phyloP scores from a whole-genome alignment of 2,113 vertebrate species.

The Scortum barcoo region DNA sequence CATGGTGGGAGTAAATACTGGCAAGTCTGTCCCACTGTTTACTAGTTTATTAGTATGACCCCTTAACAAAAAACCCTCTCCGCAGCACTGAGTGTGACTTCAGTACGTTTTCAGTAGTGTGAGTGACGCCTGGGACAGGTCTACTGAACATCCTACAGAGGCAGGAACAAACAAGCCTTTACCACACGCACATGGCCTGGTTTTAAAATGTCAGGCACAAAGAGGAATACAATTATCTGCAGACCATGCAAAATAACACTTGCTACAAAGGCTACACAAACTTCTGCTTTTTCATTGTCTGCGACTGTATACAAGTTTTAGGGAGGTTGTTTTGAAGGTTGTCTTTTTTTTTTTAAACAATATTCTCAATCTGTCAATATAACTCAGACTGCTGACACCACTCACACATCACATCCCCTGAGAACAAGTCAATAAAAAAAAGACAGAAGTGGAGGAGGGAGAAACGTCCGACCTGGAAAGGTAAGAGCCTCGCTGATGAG shows the following conservation, averaged over 20 bases:
- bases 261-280: background rate
- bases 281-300: background rate
- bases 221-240: background rate
- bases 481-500: conserved; percentile 11
- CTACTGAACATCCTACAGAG: background rate
- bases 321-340: background rate
- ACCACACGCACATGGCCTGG: background rate
- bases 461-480: background rate
- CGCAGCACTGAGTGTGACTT: background rate
- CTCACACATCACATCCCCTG: background rate
- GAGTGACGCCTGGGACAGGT: background rate
- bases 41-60: background rate
- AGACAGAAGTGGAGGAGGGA: background rate
- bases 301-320: background rate
- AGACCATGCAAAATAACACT: background rate
- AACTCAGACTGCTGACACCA: conserved; percentile 20
- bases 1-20: background rate
- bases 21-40: background rate
- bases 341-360: background rate
- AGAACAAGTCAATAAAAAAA: background rate
- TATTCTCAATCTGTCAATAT: background rate
- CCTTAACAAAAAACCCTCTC: background rate
- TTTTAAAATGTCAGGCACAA: background rate
- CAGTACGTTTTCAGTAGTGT: too few relatives aligned
- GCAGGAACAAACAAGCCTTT: background rate